Conservation (phyloP, 2,888 invertebrate genomes). For the Tenthredo notha region DNA sequence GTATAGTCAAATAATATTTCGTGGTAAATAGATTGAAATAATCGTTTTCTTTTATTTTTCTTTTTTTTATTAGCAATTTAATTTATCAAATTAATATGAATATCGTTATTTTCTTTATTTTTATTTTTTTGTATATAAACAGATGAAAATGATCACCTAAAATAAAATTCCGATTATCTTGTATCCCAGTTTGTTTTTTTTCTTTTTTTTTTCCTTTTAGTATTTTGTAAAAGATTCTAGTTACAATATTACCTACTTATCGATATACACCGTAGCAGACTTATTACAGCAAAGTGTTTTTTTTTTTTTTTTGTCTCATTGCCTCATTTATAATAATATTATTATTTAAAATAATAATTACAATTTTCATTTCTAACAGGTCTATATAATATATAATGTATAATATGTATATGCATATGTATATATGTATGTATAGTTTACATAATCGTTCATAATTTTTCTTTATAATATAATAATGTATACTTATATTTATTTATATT, state of each 20-base stretch:
- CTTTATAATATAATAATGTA: neutral
- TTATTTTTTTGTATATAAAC: neutral
- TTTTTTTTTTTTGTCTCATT: neutral
- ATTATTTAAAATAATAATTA: slow-evolving; percentile 19
- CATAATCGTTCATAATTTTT: neutral
- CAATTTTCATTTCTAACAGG: slow-evolving; percentile 28
- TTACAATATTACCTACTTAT: slow-evolving; percentile 20
- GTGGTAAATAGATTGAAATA: neutral
- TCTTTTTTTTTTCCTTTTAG: neutral
- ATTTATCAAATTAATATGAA: neutral
- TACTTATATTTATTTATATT: slow-evolving; percentile 2
- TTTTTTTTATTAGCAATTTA: neutral
- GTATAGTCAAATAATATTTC: neutral
- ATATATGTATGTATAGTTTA: slow-evolving; percentile 6
- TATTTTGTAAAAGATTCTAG: slow-evolving; percentile 39
- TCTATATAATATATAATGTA: slow-evolving; percentile 28
- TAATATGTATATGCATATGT: neutral
- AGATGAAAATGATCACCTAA: neutral
- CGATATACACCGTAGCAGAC: slow-evolving; percentile 3
- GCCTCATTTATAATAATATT: slow-evolving; percentile 13
- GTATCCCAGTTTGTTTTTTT: neutral
- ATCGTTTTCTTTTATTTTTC: neutral
- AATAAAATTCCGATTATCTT: neutral
- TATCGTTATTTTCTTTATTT: neutral
- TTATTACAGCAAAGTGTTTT: neutral